These are phyloP conservation scores for Pseudocheirus occidentalis DNA, from an alignment of 2,797 vertebrate genomes.

Conservation along the genomic window DNA sequence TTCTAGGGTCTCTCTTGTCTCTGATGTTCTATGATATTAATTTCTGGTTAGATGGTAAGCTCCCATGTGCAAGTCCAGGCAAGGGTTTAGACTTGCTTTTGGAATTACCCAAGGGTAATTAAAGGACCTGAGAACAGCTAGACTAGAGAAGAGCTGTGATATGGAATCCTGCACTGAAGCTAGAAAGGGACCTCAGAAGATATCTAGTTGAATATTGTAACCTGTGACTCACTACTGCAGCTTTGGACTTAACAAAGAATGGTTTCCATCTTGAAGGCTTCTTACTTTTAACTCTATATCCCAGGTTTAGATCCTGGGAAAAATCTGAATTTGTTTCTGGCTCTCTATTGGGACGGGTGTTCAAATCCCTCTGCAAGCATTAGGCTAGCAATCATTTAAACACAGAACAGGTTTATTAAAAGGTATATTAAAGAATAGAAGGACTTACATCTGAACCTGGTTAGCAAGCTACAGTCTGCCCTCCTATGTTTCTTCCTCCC, in stretches of 20 bases:
- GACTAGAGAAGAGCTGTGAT: not conserved
- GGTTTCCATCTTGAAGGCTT: not conserved
- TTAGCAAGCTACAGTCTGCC: not conserved
- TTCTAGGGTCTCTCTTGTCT: not conserved
- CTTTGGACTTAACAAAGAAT: not conserved
- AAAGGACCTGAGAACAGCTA: not conserved
- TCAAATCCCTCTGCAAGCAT: not conserved
- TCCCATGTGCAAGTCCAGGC: not conserved
- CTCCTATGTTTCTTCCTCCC: not conserved
- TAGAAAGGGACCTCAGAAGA: not conserved
- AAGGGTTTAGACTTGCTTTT: not conserved
- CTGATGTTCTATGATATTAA: not conserved
- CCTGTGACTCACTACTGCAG: not conserved
- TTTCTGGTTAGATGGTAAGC: not conserved
- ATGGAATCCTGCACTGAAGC: not conserved
- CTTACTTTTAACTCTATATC: not conserved
- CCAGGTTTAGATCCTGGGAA: not conserved
- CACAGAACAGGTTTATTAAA: not conserved
- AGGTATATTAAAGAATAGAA: not conserved
- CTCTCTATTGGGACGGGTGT: not conserved
- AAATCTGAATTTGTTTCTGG: not conserved
- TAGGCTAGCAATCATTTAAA: not conserved
- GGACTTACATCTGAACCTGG: not conserved
- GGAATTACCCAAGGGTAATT: not conserved
- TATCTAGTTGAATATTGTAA: not conserved